Base-by-base conservation (phyloP, 2,113 vertebrate species). In the Phrynosoma platyrhinos region DNA sequence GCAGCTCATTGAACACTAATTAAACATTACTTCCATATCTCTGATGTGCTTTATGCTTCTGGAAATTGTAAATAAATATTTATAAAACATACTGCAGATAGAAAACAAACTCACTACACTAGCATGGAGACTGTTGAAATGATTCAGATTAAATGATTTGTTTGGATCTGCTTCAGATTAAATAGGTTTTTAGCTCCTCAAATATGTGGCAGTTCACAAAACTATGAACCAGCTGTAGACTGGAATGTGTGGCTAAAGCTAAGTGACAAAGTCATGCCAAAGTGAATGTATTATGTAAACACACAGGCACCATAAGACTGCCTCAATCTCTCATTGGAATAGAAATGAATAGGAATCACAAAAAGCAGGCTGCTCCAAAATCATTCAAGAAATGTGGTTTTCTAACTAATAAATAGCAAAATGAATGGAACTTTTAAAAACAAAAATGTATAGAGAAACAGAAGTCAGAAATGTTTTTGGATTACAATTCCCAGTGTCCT, bases 1-100 rank as follows among this genome's bases (percentile, higher is more conserved):
- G 68, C 72, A 88, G 69, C 83, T 92, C 53, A 87, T 89, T 90
- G 87, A 94, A 92, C 62, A 82, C 82, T 78, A 95, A 92, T 94
- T 94, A 93, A 79, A 90, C 53, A 71, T 86, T 91, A 7, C 91
- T 91, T 90, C 90, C 84, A 79, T 91, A 90, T 92, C 92, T 93
- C 64, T 91, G 58, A 68, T 82, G 79, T 52, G 40, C 88, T 79
- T 53, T 92, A 85, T 91, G 87, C 77, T 82, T 83, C 14, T 87
- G 64, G 47, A 87, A 90, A 32, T 25, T 78, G 83, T 91, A 91
- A 94, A 92, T 47, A 91, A 93, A 94, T 94, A 85, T 92, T 93
- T 95, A 88, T 82, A 88, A 93, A 94, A 92, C 78, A 89, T 62
- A 40, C 58, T 75, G 82, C 79, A n/a, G 87, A 62, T 1, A 68